phyloP scores from a whole-genome alignment of 2,888 invertebrate genomes.

The Andrena bicolor region DNA sequence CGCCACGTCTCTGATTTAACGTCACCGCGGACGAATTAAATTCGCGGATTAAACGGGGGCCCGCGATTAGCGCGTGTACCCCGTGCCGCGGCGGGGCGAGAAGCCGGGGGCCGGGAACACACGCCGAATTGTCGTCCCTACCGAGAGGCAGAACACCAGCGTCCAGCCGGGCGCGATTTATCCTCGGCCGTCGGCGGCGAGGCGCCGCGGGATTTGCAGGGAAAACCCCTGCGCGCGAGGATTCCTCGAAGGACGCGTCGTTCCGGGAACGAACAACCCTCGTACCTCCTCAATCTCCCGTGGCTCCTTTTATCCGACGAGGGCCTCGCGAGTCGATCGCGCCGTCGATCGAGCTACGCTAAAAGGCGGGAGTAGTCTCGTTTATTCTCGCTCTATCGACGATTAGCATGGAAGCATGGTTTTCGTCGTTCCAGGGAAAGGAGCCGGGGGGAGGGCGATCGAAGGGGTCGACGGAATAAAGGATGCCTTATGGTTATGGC shows the following conservation, averaged over 20 bases:
- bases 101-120: background rate
- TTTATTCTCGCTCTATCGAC: conserved; percentile 61
- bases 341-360: background rate
- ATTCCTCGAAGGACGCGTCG: conserved; percentile 19
- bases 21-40: conserved; percentile 81
- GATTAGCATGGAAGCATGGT: conserved; percentile 62
- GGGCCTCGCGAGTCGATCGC: background rate
- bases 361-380: conserved; percentile 59
- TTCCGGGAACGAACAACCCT: conserved; percentile 15
- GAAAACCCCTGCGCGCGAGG: conserved; percentile 23
- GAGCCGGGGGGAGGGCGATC: conserved; percentile 9
- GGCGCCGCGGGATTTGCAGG: conserved; percentile 12
- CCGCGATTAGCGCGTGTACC: conserved; percentile 54
- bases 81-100: background rate
- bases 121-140: conserved; percentile 20
- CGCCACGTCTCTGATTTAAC: conserved; percentile 83
- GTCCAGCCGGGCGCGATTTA: conserved; percentile 34
- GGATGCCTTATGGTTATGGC: conserved; percentile 83
- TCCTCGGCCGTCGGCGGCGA: background rate
- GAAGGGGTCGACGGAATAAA: conserved; percentile 67
- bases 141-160: background rate
- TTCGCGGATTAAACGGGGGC: conserved; percentile 66
- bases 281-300: conserved; percentile 5
- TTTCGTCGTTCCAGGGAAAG: conserved; percentile 52
- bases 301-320: conserved; percentile 6